Conservation (phyloP, 2,888 invertebrate species). For the Alloplasta piceator region DNA sequence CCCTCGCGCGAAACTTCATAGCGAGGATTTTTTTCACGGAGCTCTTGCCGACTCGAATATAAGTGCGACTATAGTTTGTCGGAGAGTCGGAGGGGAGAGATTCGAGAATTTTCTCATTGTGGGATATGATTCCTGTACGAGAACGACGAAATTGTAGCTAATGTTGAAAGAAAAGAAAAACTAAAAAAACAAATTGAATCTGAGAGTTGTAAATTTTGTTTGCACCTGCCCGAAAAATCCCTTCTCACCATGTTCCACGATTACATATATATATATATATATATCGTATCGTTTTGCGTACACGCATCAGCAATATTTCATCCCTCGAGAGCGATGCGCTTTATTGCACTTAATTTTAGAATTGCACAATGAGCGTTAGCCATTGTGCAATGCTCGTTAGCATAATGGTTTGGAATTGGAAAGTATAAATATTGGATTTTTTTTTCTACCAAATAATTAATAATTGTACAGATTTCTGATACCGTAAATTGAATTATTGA, state of each 20-base stretch:
- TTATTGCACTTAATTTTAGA: too few relatives aligned
- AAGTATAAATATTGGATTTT: too few relatives aligned
- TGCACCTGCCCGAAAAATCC: conserved; percentile 32
- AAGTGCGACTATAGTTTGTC: conserved; percentile 20
- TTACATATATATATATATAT: conserved; percentile 45
- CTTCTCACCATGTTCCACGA: conserved; percentile 16
- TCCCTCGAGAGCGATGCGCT: too few relatives aligned
- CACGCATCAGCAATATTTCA: too few relatives aligned
- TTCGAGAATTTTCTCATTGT: conserved; percentile 45
- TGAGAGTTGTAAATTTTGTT: conserved; percentile 1
- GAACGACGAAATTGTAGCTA: conserved; percentile 55
- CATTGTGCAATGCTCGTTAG: too few relatives aligned
- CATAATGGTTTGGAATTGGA: too few relatives aligned
- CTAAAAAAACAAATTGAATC: conserved; percentile 17
- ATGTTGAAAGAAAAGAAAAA: conserved; percentile 20
- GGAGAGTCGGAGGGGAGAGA: conserved; percentile 6
- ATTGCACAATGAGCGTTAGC: too few relatives aligned
- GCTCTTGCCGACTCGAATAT: neutral
- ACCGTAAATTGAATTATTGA: too few relatives aligned
- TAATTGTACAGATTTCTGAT: too few relatives aligned
- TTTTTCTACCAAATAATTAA: too few relatives aligned
- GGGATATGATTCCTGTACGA: conserved; percentile 52
- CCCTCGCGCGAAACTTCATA: neutral
- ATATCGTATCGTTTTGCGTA: too few relatives aligned
- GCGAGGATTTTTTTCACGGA: neutral